Conservation (phyloP, 2,113 vertebrate species). For the Lycaon pictus region DNA sequence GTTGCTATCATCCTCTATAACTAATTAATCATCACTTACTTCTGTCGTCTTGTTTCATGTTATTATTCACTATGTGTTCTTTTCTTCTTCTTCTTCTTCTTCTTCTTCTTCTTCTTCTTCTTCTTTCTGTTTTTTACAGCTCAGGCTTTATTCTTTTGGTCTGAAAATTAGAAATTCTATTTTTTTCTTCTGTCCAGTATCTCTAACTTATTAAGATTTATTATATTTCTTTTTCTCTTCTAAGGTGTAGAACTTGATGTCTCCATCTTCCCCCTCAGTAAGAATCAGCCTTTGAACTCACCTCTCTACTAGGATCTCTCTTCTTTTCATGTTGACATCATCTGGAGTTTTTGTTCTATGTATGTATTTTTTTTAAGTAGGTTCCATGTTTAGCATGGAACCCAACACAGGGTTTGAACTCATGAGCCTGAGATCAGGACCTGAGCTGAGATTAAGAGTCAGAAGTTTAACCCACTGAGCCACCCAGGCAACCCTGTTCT, state of each 20-base stretch:
- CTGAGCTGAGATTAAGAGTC: neutral
- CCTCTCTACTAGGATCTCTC: neutral
- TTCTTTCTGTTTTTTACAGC: neutral
- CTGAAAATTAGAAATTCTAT: neutral
- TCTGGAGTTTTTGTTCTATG: neutral
- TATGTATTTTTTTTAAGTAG: neutral
- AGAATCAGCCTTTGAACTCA: neutral
- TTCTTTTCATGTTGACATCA: neutral
- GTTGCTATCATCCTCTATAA: neutral
- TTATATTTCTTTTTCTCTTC: neutral
- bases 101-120: neutral
- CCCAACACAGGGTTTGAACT: neutral
- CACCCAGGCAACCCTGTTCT: neutral
- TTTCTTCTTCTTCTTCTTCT: neutral
- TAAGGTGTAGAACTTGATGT: neutral
- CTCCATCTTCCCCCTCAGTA: neutral
- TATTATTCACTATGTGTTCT: neutral
- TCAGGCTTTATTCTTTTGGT: neutral
- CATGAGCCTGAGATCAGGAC: neutral
- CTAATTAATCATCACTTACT: neutral
- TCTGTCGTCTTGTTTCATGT: neutral
- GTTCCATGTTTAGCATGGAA: neutral
- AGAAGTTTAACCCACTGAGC: neutral
- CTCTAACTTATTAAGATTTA: neutral
- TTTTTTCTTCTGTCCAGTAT: neutral